Percentiles rank a stretch among this genome's conserved stretches.
Conservation (phyloP, 2,113 vertebrate species). For the Strix aluco region DNA sequence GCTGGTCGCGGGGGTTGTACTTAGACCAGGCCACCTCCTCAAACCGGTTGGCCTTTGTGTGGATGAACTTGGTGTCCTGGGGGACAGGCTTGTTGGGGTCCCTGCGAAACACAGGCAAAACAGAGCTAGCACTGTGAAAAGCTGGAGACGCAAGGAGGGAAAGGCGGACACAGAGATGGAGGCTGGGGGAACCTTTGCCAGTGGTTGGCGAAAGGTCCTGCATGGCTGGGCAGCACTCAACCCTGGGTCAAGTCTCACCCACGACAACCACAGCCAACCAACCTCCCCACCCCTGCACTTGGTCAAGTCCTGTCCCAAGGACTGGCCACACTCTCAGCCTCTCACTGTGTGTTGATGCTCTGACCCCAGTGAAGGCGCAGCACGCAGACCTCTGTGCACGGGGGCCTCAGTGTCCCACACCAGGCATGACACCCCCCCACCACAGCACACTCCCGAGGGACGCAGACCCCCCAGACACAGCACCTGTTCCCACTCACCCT, state of each 20-base stretch:
- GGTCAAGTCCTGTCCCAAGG: background rate
- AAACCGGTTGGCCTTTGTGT: constrained; percentile 98
- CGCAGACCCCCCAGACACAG: background rate
- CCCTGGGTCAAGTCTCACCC: background rate
- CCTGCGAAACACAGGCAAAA: constrained; percentile 67
- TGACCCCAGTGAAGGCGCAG: background rate
- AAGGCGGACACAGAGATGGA: background rate
- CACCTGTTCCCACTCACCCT: constrained; percentile 81
- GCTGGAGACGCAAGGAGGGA: background rate
- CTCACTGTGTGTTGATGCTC: background rate
- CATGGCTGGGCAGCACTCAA: background rate
- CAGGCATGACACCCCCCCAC: background rate
- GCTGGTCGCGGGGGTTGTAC: constrained; percentile 97
- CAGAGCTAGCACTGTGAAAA: background rate
- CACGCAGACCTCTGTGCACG: accelerated
- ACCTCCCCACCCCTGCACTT: background rate
- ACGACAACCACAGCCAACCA: background rate
- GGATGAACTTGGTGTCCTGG: constrained; percentile 99
- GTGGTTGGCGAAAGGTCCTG: background rate
- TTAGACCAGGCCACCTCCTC: constrained; percentile 99
- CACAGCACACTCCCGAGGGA: background rate
- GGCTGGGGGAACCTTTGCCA: background rate
- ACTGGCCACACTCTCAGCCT: background rate
- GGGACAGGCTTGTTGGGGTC: constrained; percentile 98
- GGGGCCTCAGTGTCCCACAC: background rate